Base-by-base conservation (phyloP, 2,113 vertebrate genomes). In the Planiliza haematocheilus region DNA sequence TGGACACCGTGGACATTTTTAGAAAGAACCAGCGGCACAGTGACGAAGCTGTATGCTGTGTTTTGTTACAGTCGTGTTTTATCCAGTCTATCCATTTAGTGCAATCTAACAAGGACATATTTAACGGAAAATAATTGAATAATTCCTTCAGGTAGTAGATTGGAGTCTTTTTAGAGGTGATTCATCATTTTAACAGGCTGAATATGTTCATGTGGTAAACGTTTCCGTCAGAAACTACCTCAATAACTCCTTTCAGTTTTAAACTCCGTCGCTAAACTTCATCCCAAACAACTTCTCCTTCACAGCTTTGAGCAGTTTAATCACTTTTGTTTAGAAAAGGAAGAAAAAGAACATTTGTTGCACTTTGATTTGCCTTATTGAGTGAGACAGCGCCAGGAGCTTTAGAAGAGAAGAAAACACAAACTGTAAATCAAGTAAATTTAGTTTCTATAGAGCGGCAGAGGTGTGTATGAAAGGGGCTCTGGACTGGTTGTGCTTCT, bases 361-460 rank as follows among this genome's bases (percentile, higher is more conserved):
- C 82, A 88, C 86, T 91, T 86, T 87, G 65, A 81, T 77, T 81
- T 82, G 89, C 86, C 87, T 89, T 87, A 86, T 74, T 52, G 34
- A 51, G 55, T 62, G 12, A 51, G 48, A 50, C 24, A 5, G 50
- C 38, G 11, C 59, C 24, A 3, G 24, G 24, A 30, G 24, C 5
- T 30, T 30, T 5, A 30, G 24, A 30, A 30, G 24, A 30, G 24
- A 30, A 5, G 24, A 30, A 30, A 30, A 30, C 2, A 3, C 24
- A 7, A 45, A 45, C 59, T 46, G 2, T 46, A 10, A 16, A 45
- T 30, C 8, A 60, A 10, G 24, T n/a, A n/a, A n/a, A n/a, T n/a
- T n/a, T n/a, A n/a, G n/a, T n/a, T n/a, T n/a, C n/a, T n/a, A n/a
- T n/a, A n/a, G n/a, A n/a, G n/a, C n/a, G n/a, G n/a, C n/a, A n/a